Percentiles rank a stretch among this genome's conserved stretches.
These are phyloP conservation scores for Cynopterus brachyotis DNA, from an alignment of 2,113 vertebrate genomes.

Conservation along the genomic window DNA sequence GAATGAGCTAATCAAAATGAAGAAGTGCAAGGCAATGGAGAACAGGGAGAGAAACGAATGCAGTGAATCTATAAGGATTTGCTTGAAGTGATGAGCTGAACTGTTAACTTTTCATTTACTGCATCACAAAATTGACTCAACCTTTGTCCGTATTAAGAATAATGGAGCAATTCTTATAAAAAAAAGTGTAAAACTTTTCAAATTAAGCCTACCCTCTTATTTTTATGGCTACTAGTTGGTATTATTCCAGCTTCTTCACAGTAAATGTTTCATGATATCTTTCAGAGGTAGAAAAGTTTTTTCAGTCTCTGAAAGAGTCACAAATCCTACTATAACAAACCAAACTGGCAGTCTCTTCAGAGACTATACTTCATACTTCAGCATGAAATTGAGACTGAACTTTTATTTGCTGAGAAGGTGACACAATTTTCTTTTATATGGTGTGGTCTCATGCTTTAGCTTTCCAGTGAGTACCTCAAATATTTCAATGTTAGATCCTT, in stretches of 20 bases:
- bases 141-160: constrained; percentile 74
- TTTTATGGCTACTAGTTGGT: constrained; percentile 72
- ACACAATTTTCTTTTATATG: constrained; percentile 60
- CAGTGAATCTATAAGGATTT: constrained; percentile 64
- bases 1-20: constrained; percentile 69
- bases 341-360: constrained; percentile 58
- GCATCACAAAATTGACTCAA: constrained; percentile 74
- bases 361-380: constrained; percentile 69
- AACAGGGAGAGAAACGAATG: constrained; percentile 17
- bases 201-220: constrained; percentile 66
- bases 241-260: constrained; percentile 75
- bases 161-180: constrained; percentile 69
- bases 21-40: constrained; percentile 56
- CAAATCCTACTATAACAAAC: constrained; percentile 72
- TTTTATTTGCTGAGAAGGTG: constrained; percentile 70
- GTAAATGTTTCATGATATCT: constrained; percentile 74
- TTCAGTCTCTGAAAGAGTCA: constrained; percentile 75
- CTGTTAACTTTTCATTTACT: constrained; percentile 78
- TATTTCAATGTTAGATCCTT: constrained; percentile 50
- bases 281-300: constrained; percentile 69
- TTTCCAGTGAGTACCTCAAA: constrained; percentile 51
- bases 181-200: constrained; percentile 66
- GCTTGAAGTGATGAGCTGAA: constrained; percentile 71
- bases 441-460: constrained; percentile 50
- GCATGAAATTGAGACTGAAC: constrained; percentile 66